Evolutionary conservation across 2,888 invertebrate species (phyloP).

Genomic region (Polylopha cassiicola): DNA sequence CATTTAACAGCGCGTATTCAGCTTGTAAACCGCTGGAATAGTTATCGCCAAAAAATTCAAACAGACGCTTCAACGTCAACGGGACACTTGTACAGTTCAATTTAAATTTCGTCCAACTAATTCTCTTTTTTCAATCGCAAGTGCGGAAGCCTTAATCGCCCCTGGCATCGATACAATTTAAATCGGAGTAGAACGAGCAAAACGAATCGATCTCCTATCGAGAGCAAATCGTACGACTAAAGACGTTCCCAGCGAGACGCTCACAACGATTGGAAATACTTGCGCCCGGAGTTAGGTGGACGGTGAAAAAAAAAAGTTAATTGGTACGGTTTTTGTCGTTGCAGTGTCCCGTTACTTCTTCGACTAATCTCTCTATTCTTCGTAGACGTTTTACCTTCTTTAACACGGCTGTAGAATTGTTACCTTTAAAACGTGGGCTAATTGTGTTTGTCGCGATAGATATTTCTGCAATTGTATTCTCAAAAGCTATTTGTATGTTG

Average conservation of each 20-base stretch:
- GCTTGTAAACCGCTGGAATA: background rate
- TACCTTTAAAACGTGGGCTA: no score
- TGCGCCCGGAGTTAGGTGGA: conserved; percentile 48
- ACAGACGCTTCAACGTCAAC: no score
- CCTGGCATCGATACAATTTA: conserved; percentile 70
- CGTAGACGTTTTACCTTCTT: conserved; percentile 44
- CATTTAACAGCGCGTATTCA: background rate
- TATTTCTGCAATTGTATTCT: no score
- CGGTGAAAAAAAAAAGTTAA: conserved; percentile 66
- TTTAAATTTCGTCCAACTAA: conserved; percentile 40
- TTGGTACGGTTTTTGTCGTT: conserved; percentile 68
- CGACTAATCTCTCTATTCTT: conserved; percentile 57
- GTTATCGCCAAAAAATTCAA: background rate
- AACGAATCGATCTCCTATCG: conserved; percentile 68
- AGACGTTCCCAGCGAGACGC: conserved; percentile 55
- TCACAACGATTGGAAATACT: conserved; percentile 63
- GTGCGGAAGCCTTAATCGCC: conserved; percentile 65
- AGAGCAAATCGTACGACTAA: conserved; percentile 70
- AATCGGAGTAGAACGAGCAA: conserved; percentile 69
- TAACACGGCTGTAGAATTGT: conserved; percentile 37
- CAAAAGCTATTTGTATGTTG: no score
- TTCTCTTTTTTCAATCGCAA: conserved; percentile 50
- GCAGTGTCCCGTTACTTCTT: conserved; percentile 53
- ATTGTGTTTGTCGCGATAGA: no score
- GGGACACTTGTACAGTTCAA: conserved; percentile 6